Evolutionary conservation across 2,113 vertebrate genomes (phyloP).

Genomic region (Aegithalos caudatus): DNA sequence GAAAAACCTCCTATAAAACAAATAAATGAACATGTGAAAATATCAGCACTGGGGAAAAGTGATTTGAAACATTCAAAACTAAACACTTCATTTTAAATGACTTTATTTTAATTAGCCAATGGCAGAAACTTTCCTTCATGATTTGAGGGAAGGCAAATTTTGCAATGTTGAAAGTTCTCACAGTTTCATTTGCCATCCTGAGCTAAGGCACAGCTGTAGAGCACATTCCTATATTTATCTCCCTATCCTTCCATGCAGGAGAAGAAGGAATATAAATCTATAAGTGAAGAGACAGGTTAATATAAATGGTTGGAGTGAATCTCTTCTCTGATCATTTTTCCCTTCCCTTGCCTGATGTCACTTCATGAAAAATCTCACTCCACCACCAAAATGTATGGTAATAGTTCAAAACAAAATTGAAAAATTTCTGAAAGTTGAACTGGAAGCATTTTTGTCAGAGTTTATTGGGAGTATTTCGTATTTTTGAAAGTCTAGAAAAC

Average conservation of each 20-base stretch:
- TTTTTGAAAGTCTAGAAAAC: conserved; percentile 75
- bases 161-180: neutral
- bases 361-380: conserved; percentile 47
- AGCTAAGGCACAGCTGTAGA: neutral
- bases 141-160: neutral
- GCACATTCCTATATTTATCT: conserved; percentile 14
- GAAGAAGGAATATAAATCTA: conserved; percentile 50
- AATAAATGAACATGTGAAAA: conserved; percentile 9
- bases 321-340: conserved; percentile 63
- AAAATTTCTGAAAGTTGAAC: conserved; percentile 77
- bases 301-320: conserved; percentile 67
- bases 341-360: conserved; percentile 59
- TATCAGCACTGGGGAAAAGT: neutral
- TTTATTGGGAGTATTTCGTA: conserved; percentile 72
- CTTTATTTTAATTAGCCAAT: neutral
- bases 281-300: conserved; percentile 55
- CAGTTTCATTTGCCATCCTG: neutral
- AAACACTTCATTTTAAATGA: neutral
- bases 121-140: neutral
- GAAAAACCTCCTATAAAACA: neutral
- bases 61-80: neutral
- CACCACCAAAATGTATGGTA: conserved; percentile 56
- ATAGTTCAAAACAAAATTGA: conserved; percentile 74
- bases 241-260: conserved; percentile 1
- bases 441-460: conserved; percentile 73